These are phyloP conservation scores for Drosophila cardini DNA, from an alignment of 1,140 invertebrate species.

Conservation along the genomic window DNA sequence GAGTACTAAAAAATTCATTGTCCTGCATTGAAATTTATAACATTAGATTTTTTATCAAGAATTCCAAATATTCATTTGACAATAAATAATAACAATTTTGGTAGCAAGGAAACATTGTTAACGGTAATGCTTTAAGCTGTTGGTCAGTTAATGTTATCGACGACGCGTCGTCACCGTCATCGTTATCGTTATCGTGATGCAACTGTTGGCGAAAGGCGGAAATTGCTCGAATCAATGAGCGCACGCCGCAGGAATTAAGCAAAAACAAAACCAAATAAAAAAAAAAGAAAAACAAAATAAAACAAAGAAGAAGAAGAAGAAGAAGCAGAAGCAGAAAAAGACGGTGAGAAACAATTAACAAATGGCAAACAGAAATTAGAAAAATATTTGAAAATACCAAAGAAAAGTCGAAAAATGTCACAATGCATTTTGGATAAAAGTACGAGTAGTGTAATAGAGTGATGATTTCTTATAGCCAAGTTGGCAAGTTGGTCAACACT, in stretches of 20 bases:
- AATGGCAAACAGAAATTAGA: not conserved
- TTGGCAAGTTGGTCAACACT: constrained; percentile 46
- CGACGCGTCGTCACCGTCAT: not conserved
- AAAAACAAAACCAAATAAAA: not conserved
- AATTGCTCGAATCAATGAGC: constrained; percentile 34
- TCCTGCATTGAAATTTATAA: too few species aligned
- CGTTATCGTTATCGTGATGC: constrained; percentile 21
- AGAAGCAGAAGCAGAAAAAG: too few species aligned
- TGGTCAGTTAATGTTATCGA: constrained; percentile 2
- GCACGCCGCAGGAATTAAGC: constrained; percentile 34
- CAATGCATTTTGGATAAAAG: constrained; percentile 13
- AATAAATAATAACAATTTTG: too few species aligned
- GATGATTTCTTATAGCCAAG: constrained; percentile 26
- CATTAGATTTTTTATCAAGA: too few species aligned
- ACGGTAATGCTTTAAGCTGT: not conserved
- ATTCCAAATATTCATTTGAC: too few species aligned
- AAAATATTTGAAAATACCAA: not conserved
- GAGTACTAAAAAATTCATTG: too few species aligned
- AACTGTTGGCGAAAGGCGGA: constrained; percentile 45
- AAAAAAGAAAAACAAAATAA: constrained; percentile 2
- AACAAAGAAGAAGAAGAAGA: not conserved
- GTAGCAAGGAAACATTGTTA: too few species aligned
- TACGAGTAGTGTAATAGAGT: not conserved
- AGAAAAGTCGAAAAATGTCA: constrained; percentile 26
- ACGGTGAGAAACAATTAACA: not conserved